Conservation (phyloP, 37 sponge, comb jelly and placozoan species). For the Cliona cf. orientalis region DNA sequence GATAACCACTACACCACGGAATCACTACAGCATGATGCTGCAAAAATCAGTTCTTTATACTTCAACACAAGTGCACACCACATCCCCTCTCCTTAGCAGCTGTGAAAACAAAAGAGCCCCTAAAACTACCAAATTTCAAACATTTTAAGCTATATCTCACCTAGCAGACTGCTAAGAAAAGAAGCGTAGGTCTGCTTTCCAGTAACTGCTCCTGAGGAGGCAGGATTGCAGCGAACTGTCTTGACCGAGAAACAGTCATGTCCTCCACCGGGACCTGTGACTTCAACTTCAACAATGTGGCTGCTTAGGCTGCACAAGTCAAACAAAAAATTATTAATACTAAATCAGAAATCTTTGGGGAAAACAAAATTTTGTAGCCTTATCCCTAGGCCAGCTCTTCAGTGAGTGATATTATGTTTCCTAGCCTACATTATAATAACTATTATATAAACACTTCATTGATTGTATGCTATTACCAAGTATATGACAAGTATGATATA, state of each 20-base stretch:
- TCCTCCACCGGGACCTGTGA: slow-evolving; percentile 66
- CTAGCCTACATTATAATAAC: background rate
- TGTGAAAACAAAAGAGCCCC: slow-evolving; percentile 4
- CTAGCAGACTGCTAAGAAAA: slow-evolving; percentile 79
- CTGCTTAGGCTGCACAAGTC: slow-evolving; percentile 45
- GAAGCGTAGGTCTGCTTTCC: slow-evolving; percentile 88
- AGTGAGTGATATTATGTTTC: background rate
- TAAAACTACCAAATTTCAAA: background rate
- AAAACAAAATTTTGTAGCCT: background rate
- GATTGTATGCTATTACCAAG: no score
- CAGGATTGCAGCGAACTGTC: slow-evolving; percentile 75
- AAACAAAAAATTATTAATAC: slow-evolving; percentile 8
- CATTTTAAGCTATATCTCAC: slow-evolving; percentile 26
- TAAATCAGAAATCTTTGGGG: background rate
- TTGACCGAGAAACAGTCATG: slow-evolving; percentile 65
- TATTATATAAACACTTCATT: background rate
- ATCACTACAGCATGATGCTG: slow-evolving; percentile 7
- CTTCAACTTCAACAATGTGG: slow-evolving; percentile 82
- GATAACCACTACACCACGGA: slow-evolving; percentile 72
- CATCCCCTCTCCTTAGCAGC: slow-evolving; percentile 50
- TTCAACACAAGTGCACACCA: slow-evolving; percentile 86
- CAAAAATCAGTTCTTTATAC: background rate
- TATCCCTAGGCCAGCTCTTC: no score
- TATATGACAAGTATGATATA: background rate
- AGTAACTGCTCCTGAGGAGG: slow-evolving; percentile 81